phyloP scores from a whole-genome alignment of 2,797 vertebrate species.

The Pangasius mekongensis region DNA sequence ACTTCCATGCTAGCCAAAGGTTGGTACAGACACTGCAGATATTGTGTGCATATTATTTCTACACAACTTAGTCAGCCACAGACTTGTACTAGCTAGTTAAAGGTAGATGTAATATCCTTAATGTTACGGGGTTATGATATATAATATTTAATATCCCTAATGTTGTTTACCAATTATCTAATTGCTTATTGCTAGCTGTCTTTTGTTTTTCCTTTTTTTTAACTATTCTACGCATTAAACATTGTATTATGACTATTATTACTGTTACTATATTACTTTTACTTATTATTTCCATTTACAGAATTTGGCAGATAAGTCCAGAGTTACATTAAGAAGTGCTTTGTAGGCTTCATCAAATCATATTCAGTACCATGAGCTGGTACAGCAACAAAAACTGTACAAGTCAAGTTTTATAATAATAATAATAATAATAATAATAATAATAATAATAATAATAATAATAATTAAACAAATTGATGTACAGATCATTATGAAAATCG shows the following conservation, averaged over 20 bases:
- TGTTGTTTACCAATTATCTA: not conserved
- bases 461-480: not conserved
- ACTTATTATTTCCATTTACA: not conserved
- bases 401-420: not conserved
- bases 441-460: no score
- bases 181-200: not conserved
- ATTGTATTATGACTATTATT: not conserved
- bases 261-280: not conserved
- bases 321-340: not conserved
- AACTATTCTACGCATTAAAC: not conserved
- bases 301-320: not conserved
- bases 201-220: not conserved
- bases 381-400: not conserved
- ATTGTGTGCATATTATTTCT: not conserved
- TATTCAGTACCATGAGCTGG: not conserved
- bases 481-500: not conserved
- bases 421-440: no score
- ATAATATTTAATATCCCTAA: not conserved
- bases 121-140: not conserved
- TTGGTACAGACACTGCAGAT: conserved; percentile 71
- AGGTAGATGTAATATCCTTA: not conserved
- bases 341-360: not conserved
- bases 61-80: not conserved
- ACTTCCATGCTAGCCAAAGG: conserved; percentile 62
- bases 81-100: not conserved